Base-by-base conservation (phyloP, 92 coral and sea anemone species). In the Blastomussa wellsi region DNA sequence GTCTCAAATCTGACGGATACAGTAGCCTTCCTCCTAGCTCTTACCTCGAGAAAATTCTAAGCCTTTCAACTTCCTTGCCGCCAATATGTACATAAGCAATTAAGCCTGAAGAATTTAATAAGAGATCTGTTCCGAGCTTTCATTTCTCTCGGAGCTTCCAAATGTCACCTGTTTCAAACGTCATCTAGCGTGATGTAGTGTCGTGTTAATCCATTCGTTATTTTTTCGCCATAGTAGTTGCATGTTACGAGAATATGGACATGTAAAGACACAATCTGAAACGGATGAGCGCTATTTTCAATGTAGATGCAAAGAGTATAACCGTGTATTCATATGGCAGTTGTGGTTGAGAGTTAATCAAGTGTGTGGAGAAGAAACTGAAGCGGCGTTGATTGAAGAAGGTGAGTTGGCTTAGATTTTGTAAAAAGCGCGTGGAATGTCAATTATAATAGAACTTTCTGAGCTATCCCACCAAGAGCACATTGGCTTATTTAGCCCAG, bases 171-270 rank as follows among this genome's bases (percentile, higher is more conserved):
- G 64, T 22, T 57, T 77, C 22, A 22, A 68, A 77, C 81, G 81
- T 77, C 81, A 77, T 77, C 47, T 53, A 77, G 68, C 83, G 37
- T 60, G 72, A 60, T 38, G 53, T 39, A 14, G 81, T 53, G 72
- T 28, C 15, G 19, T 22, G 9, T 28, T 79, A 79, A 79, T 79
- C 83, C 83, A 60, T 39, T 26, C 72, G 83, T 29, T 8, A 7
- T 1, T 28, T 57, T 64, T 57, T 36, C n/a, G 52, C 72, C 37
- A 39, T n/a, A 26, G 71, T 38, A 57, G 36, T 37, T 79, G 42
- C 19, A 66, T 59, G 70, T 60, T 38, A 59, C 26, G 15, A 14
- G 82, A 60, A 13, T 24, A 24, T 39, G 70, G 17, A 59, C 72
- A 38, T 72, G 51, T 26, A 59, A 11, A 62, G 53, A 77, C 48